Base-by-base conservation (phyloP, 2,888 invertebrate genomes). In the Sicus ferrugineus region DNA sequence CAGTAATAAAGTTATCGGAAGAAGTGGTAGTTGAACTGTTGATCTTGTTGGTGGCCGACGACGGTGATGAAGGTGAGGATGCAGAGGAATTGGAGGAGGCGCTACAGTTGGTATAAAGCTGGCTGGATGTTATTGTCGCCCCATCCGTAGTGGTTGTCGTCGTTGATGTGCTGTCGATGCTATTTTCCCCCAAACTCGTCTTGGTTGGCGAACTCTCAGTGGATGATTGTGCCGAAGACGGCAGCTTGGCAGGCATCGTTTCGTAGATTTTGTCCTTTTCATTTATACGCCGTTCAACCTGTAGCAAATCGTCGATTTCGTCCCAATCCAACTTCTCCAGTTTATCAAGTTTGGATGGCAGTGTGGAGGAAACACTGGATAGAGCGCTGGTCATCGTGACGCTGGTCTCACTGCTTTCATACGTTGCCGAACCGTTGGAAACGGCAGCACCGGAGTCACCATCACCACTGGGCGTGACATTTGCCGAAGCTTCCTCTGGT, bases 301-400 rank as follows among this genome's bases (percentile, higher is more conserved):
- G 90, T 71, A 91, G 83, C 38, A 92, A 82, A 75, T 92, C 90
- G 79, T 91, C 91, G 48, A 91, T 84, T 78, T 91, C 91, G 80
- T 91, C 91, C 90, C 91, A 90, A 76, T 91, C 89, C 77, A 90
- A 84, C 70, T 88, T 88, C 75, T 90, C 90, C 28, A 90, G 86
- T 54, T 81, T 77, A 76, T 90, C 90, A 72, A 92, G 81, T 79
- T 91, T 91, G 64, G 90, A 88, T 16, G 92, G 92, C 74, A 92
- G 83, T 3, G 92, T 91, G 50, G 80, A 80, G 3, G 84, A 82
- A 23, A 78, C 74, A 63, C 79, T 77, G n/a, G n/a, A n/a, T n/a
- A n/a, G n/a, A n/a, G n/a, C n/a, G 72, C 83, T 84, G 6, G 80
- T 82, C 6, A 81, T 64, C 2, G 82, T 82, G 42, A 74, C 76